Base-by-base conservation (phyloP, 2,888 invertebrate species). In the Ptychoptera albimana region DNA sequence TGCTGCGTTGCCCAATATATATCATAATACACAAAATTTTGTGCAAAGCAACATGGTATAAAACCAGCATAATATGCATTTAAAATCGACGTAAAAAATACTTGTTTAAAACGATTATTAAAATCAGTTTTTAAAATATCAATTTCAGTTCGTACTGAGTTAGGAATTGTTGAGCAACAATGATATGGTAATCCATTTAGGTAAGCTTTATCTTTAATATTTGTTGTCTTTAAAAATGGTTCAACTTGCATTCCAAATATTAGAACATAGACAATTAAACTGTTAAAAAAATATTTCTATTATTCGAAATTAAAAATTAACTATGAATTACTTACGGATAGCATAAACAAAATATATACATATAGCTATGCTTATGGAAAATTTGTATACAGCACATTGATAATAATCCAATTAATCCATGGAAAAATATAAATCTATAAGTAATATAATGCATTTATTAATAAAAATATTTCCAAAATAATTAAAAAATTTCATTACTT, bases 11-110 rank as follows among this genome's bases (percentile, higher is more conserved):
- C 83, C 71, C 83, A 86, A 59, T 79, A 74, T 2, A 80, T 74
- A 63, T 92, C 89, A 60, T 89, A 92, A 60, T 85, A 80, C 8
- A 84, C 66, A 56, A 69, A 74, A 42, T 72, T 68, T 71, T 85
- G 84, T 31, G 87, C 82, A 70, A 93, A 89, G 59, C 85, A 82
- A 56, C 87, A 83, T 0, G 93, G 93, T 46, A 93, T 75, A 57
- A 91, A 83, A 45, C 87, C 83, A 37, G 86, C 79, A 60, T 89
- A 91, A 60, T 92, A 93, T 0, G 89, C 84, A 53, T 82, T 84
- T 7, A 86, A 64, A 37, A 91, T 74, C 0, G 92, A 85, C 51
- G 64, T 74, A 60, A 85, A 88, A 2, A 96, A 69, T 45, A 92
- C 82, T 63, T 88, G 86, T 63, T 91, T 92, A 56, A 94, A 74